These are phyloP conservation scores for Microctenopoma stevenorrisi DNA, from an alignment of 2,797 vertebrate species.

Conservation along the genomic window DNA sequence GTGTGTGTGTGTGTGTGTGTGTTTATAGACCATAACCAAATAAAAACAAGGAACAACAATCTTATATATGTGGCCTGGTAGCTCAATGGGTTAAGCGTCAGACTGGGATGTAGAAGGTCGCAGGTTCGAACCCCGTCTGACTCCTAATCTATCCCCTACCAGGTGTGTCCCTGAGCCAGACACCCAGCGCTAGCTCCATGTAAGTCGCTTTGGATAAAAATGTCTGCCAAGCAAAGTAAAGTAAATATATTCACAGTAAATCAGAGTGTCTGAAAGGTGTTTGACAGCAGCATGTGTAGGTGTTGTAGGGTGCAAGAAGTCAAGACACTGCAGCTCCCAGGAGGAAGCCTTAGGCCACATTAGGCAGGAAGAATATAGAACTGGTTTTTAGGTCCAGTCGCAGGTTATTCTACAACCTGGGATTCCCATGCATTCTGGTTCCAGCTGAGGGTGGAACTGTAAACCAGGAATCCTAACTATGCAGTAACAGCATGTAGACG, in stretches of 20 bases:
- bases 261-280: constrained; percentile 19
- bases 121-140: no score
- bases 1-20: no score
- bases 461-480: constrained; percentile 74
- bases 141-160: no score
- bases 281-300: constrained; percentile 42
- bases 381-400: constrained; percentile 29
- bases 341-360: constrained; percentile 12
- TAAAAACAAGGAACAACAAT: constrained; percentile 13
- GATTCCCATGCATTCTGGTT: constrained; percentile 61
- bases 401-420: constrained; percentile 13
- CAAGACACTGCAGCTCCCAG: constrained; percentile 20
- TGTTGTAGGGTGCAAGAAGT: constrained; percentile 44
- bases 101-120: no score
- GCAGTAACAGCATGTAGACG: constrained; percentile 60
- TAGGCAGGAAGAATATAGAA: constrained; percentile 10
- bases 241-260: constrained; percentile 13
- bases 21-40: neutral
- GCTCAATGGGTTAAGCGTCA: no score
- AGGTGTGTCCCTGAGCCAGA: no score
- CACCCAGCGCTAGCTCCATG: no score
- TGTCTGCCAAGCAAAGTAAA: no score
- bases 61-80: neutral
- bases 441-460: constrained; percentile 61
- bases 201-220: no score